Conservation (phyloP, 2,113 vertebrate genomes). For the Myocastor coypus region DNA sequence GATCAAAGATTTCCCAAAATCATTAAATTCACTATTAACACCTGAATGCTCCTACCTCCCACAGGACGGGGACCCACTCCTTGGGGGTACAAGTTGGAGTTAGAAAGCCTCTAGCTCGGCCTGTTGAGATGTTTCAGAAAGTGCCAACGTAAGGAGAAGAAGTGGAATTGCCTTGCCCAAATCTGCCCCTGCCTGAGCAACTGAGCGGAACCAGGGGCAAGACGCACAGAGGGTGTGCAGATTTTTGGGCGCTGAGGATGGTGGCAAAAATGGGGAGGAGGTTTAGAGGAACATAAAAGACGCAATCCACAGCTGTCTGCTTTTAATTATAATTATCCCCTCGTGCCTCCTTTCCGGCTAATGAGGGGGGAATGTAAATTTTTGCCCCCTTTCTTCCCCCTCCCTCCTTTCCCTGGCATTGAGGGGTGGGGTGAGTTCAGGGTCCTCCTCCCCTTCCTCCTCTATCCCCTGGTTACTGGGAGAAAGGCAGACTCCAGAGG, state of each 20-base stretch:
- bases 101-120: background rate
- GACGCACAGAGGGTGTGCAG: background rate
- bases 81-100: background rate
- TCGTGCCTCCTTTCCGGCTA: slow-evolving; percentile 83
- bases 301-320: slow-evolving; percentile 84
- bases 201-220: background rate
- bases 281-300: slow-evolving; percentile 75
- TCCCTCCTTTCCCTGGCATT: slow-evolving; percentile 60
- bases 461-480: slow-evolving; percentile 78
- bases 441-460: slow-evolving; percentile 76
- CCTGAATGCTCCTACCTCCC: background rate
- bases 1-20: slow-evolving; percentile 41
- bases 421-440: slow-evolving; percentile 73
- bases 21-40: background rate
- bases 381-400: slow-evolving; percentile 42
- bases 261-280: slow-evolving; percentile 65
- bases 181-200: background rate
- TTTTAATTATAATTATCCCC: slow-evolving; percentile 87
- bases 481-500: slow-evolving; percentile 85
- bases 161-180: background rate
- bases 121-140: slow-evolving; percentile 3
- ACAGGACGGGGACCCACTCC: too few relatives aligned
- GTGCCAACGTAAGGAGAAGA: background rate
- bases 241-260: slow-evolving; percentile 62
- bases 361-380: slow-evolving; percentile 79